These are phyloP conservation scores for Meteorus colon DNA, from an alignment of 2,888 invertebrate genomes.

Conservation along the genomic window DNA sequence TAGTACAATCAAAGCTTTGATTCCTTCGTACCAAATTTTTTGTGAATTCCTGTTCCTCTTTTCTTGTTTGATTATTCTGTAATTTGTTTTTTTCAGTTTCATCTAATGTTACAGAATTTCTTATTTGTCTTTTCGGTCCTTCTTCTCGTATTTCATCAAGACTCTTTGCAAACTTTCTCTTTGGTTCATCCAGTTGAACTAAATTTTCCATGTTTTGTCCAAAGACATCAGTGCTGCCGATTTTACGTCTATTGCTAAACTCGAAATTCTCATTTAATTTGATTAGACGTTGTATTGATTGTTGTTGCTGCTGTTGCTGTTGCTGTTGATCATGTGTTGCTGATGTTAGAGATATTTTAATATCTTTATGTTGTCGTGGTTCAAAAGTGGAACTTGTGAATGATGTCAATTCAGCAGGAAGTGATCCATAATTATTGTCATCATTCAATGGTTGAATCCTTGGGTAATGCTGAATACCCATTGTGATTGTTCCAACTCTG, in stretches of 20 bases:
- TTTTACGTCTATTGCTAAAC: constrained; percentile 59
- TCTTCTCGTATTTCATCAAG: constrained; percentile 68
- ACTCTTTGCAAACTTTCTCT: constrained; percentile 64
- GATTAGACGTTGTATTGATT: constrained; percentile 51
- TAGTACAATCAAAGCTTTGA: constrained; percentile 67
- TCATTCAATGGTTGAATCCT: constrained; percentile 62
- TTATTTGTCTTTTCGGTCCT: constrained; percentile 56
- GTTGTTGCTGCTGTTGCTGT: constrained; percentile 43
- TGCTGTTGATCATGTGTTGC: background rate
- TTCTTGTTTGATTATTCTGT: constrained; percentile 37
- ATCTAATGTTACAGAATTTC: constrained; percentile 59
- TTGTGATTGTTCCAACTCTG: constrained; percentile 65
- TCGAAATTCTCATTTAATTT: constrained; percentile 68
- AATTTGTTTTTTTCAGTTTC: constrained; percentile 44
- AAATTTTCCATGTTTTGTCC: constrained; percentile 69
- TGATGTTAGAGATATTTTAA: constrained; percentile 46
- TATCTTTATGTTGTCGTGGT: constrained; percentile 54
- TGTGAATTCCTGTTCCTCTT: constrained; percentile 48
- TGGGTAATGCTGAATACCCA: constrained; percentile 66
- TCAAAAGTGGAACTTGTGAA: constrained; percentile 67
- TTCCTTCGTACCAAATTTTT: constrained; percentile 61
- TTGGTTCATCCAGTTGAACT: constrained; percentile 69
- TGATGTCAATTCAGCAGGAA: constrained; percentile 65
- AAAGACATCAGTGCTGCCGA: constrained; percentile 70
- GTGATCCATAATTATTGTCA: constrained; percentile 63